These are phyloP conservation scores for Myzus persicae DNA, from an alignment of 1,140 invertebrate species.

Conservation along the genomic window DNA sequence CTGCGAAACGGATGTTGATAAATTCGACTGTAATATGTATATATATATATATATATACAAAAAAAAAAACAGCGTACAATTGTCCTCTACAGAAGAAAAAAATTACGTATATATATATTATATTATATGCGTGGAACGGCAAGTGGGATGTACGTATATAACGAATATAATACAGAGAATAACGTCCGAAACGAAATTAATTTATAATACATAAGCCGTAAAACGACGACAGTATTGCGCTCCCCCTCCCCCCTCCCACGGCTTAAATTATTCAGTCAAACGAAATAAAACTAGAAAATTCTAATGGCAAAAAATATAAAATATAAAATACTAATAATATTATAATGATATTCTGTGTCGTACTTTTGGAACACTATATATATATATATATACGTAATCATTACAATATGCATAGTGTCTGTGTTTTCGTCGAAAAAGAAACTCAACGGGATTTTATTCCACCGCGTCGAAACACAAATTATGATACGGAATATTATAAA, in stretches of 20 bases:
- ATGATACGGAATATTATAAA: background rate
- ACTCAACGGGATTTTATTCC: background rate
- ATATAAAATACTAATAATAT: conserved; percentile 2
- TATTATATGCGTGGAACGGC: background rate
- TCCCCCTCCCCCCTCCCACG: background rate
- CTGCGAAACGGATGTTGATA: background rate
- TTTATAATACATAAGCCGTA: background rate
- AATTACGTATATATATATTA: background rate
- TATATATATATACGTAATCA: background rate
- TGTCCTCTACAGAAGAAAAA: background rate
- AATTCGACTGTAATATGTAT: background rate
- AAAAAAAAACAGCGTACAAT: background rate
- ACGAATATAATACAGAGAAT: background rate
- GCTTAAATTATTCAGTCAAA: background rate
- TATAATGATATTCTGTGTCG: background rate
- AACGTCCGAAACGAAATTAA: conserved; percentile 1
- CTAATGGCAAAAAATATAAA: background rate
- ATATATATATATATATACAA: background rate
- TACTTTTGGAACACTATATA: background rate
- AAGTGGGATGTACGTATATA: background rate
- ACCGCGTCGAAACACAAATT: background rate
- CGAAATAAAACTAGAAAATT: conserved; percentile 3
- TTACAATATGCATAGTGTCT: background rate
- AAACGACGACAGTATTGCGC: conserved; percentile 6
- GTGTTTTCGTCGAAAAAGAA: background rate